Percentiles rank a stretch among this genome's conserved stretches.
phyloP scores from a whole-genome alignment of 1,140 invertebrate genomes.

The Drosophila littoralis region DNA sequence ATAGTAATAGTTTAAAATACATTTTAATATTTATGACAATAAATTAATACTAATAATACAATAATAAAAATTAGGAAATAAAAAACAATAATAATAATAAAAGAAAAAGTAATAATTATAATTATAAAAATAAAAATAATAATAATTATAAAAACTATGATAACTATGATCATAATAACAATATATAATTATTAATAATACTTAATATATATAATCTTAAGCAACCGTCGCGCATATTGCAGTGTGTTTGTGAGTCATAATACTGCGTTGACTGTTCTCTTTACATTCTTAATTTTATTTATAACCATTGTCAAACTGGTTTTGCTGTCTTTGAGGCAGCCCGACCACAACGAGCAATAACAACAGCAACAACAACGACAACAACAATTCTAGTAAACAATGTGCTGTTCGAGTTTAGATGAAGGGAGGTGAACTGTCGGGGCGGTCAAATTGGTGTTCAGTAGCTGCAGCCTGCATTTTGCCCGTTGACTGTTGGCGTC shows the following conservation, averaged over 20 bases:
- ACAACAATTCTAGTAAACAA: conserved; percentile 26
- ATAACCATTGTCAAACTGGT: conserved; percentile 64
- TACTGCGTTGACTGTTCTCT: not conserved
- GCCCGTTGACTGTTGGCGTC: conserved; percentile 38
- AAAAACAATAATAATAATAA: too few species aligned
- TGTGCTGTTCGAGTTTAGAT: not conserved
- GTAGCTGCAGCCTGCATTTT: conserved; percentile 23
- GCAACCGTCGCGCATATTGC: not conserved
- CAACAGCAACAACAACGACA: conserved; percentile 35
- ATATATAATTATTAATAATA: too few species aligned
- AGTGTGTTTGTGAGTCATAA: conserved; percentile 33
- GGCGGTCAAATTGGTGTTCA: conserved; percentile 18
- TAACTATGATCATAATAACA: too few species aligned
- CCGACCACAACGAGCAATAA: conserved; percentile 39
- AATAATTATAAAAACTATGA: too few species aligned
- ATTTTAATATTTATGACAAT: too few species aligned
- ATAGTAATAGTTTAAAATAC: too few species aligned
- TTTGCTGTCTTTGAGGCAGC: conserved; percentile 34
- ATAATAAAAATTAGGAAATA: too few species aligned
- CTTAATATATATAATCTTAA: too few species aligned
- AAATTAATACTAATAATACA: too few species aligned
- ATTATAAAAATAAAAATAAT: too few species aligned
- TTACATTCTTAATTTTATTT: conserved; percentile 67
- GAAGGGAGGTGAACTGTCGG: conserved; percentile 4
- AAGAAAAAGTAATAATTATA: too few species aligned